phyloP scores from a whole-genome alignment of 1,140 invertebrate species.

The Artemia franciscana region DNA sequence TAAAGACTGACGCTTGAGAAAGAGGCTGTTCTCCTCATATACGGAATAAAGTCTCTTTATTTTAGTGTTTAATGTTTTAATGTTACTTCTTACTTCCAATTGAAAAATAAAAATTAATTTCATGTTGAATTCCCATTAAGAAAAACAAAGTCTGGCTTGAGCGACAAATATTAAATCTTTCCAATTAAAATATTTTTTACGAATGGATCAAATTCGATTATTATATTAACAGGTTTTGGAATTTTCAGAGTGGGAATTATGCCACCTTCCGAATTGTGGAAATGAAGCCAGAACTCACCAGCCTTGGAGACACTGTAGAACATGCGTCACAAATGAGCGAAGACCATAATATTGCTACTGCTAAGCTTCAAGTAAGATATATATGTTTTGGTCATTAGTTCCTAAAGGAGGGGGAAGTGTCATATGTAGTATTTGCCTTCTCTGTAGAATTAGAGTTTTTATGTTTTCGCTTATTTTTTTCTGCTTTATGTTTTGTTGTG shows the following conservation, averaged over 20 bases:
- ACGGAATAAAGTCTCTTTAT: no score
- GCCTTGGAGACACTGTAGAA: slow-evolving; percentile 45
- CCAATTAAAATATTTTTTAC: not conserved
- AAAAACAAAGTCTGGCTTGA: not conserved
- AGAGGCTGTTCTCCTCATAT: no score
- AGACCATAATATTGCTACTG: slow-evolving; percentile 58
- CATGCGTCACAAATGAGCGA: slow-evolving; percentile 46
- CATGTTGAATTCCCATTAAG: not conserved
- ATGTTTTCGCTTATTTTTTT: no score
- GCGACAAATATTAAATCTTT: not conserved
- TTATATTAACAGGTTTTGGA: no score
- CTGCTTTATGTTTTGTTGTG: no score
- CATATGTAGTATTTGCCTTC: no score
- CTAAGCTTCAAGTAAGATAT: slow-evolving; percentile 46
- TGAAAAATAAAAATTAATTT: not conserved
- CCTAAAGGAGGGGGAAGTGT: no score
- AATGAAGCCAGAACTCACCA: slow-evolving; percentile 55
- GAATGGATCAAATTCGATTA: slow-evolving; percentile 1
- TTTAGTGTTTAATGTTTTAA: not conserved
- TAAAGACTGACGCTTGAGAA: no score
- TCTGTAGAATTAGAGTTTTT: no score
- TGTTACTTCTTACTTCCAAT: not conserved
- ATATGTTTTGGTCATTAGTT: no score
- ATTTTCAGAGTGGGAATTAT: slow-evolving; percentile 52
- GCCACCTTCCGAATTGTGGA: slow-evolving; percentile 63